Evolutionary conservation across 2,888 invertebrate species (phyloP).

Genomic region (Magallana nippona): DNA sequence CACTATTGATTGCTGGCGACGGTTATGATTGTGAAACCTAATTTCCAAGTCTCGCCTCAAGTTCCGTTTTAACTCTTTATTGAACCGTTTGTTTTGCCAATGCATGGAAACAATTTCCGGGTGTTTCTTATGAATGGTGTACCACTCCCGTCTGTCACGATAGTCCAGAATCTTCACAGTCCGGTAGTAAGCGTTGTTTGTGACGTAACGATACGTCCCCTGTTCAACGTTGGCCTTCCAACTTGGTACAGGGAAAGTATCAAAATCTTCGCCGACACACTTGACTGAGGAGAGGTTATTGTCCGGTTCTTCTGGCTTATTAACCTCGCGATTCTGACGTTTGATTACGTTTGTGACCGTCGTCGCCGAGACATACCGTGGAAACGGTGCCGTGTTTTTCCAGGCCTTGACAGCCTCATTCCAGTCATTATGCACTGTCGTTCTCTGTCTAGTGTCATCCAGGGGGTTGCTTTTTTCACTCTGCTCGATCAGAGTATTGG

Average conservation of each 20-base stretch:
- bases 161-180: slow-evolving; percentile 65
- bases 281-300: slow-evolving; percentile 54
- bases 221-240: slow-evolving; percentile 75
- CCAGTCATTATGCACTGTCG: slow-evolving; percentile 57
- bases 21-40: slow-evolving; percentile 39
- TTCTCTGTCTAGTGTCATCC: slow-evolving; percentile 50
- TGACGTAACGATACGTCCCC: slow-evolving; percentile 72
- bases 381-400: slow-evolving; percentile 58
- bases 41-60: slow-evolving; percentile 59
- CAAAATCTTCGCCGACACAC: slow-evolving; percentile 66
- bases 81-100: slow-evolving; percentile 65
- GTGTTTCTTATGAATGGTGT: slow-evolving; percentile 57
- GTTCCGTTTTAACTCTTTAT: slow-evolving; percentile 67
- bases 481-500: slow-evolving; percentile 51
- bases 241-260: slow-evolving; percentile 56
- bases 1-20: neutral
- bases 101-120: slow-evolving; percentile 61
- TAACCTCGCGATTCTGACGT: slow-evolving; percentile 46
- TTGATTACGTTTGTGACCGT: slow-evolving; percentile 45
- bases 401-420: slow-evolving; percentile 67
- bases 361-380: slow-evolving; percentile 49
- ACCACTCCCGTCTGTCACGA: slow-evolving; percentile 64
- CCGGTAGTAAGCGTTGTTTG: slow-evolving; percentile 72
- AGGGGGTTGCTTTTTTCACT: slow-evolving; percentile 57
- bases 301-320: slow-evolving; percentile 51